Conservation (phyloP, 1,140 invertebrate genomes). For the Cotesia typhae region DNA sequence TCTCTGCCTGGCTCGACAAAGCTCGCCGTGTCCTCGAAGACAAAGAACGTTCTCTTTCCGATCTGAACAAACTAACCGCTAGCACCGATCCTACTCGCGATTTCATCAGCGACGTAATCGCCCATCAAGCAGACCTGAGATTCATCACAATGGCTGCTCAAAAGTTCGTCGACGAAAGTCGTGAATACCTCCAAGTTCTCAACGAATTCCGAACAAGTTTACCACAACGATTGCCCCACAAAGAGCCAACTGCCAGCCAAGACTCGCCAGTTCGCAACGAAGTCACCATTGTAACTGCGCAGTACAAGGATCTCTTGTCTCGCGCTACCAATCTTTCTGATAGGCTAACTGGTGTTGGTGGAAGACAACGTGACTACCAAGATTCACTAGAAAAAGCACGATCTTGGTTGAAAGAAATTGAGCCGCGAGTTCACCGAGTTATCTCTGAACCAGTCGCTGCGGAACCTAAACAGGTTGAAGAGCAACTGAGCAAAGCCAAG, state of each 20-base stretch:
- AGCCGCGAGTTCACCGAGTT: slow-evolving; percentile 78
- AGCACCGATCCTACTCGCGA: slow-evolving; percentile 81
- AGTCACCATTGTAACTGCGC: slow-evolving; percentile 74
- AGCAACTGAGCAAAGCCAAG: slow-evolving; percentile 86
- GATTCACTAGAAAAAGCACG: slow-evolving; percentile 85
- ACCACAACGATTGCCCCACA: slow-evolving; percentile 80
- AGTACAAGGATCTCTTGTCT: slow-evolving; percentile 79
- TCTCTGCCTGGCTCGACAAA: slow-evolving; percentile 85
- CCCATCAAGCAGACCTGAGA: slow-evolving; percentile 91
- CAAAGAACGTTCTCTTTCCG: slow-evolving; percentile 83
- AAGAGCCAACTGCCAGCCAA: slow-evolving; percentile 73
- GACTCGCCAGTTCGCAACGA: slow-evolving; percentile 78
- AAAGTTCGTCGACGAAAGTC: slow-evolving; percentile 93
- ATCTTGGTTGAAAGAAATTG: slow-evolving; percentile 83
- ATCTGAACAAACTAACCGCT: slow-evolving; percentile 77
- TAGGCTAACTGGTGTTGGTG: slow-evolving; percentile 77
- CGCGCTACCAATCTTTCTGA: slow-evolving; percentile 86
- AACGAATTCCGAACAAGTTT: slow-evolving; percentile 86
- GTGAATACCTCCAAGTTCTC: slow-evolving; percentile 82
- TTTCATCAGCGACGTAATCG: slow-evolving; percentile 93
- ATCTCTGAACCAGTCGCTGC: slow-evolving; percentile 84
- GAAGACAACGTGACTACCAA: slow-evolving; percentile 81
- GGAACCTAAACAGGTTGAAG: slow-evolving; percentile 86
- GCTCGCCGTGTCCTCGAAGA: slow-evolving; percentile 83
- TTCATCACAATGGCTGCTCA: slow-evolving; percentile 95